Evolutionary conservation across 2,888 invertebrate species (phyloP).

Genomic region (Lycaena phlaeas): DNA sequence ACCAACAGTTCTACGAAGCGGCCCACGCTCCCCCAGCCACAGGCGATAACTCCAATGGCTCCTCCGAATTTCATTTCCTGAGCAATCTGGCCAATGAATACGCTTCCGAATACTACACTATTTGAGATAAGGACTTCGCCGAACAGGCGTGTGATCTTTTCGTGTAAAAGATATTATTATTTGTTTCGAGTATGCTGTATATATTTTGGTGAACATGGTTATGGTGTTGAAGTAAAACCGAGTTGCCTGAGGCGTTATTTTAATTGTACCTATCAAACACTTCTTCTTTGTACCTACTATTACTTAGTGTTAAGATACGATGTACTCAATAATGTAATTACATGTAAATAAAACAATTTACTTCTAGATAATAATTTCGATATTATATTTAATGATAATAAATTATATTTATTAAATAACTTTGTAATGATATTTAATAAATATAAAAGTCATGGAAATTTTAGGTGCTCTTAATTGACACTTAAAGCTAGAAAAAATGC

Average conservation of each 20-base stretch:
- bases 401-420: constrained; percentile 7
- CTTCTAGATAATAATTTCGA: constrained; percentile 1
- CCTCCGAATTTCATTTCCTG: constrained; percentile 95
- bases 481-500: background rate
- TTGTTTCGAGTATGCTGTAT: constrained; percentile 15
- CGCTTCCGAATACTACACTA: constrained; percentile 90
- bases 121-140: constrained; percentile 73
- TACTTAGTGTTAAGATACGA: constrained; percentile 32
- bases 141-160: constrained; percentile 69
- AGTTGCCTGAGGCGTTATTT: constrained; percentile 44
- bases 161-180: constrained; percentile 47
- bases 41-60: constrained; percentile 90
- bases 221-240: constrained; percentile 33
- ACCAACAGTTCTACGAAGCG: constrained; percentile 80
- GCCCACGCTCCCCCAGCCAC: constrained; percentile 65
- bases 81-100: constrained; percentile 94
- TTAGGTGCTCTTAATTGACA: constrained; percentile 9
- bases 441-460: constrained; percentile 3
- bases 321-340: constrained; percentile 45
- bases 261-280: constrained; percentile 29
- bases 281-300: constrained; percentile 35
- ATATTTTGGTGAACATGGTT: constrained; percentile 25
- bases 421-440: background rate
- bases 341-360: constrained; percentile 38
- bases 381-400: background rate